These are phyloP conservation scores for Zaprionus ghesquierei DNA, from an alignment of 1,140 invertebrate species.

Conservation along the genomic window DNA sequence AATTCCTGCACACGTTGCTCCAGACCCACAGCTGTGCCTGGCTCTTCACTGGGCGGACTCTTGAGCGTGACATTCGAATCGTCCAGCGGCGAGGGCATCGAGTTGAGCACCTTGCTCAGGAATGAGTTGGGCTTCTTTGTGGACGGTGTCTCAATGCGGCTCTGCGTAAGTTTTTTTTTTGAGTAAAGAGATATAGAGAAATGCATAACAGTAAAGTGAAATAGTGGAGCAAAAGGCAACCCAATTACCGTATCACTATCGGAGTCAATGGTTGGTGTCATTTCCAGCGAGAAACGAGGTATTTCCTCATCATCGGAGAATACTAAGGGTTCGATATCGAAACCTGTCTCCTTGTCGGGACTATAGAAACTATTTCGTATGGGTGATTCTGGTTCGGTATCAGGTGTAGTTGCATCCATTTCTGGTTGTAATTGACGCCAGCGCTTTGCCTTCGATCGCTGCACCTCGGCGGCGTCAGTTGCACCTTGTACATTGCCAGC, in stretches of 20 bases:
- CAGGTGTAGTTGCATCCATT: conserved; percentile 40
- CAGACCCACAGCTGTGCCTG: conserved; percentile 26
- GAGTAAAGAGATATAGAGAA: background rate
- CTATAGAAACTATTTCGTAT: conserved; percentile 86
- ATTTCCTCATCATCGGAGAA: conserved; percentile 87
- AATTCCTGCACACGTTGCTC: conserved; percentile 83
- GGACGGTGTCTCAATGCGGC: conserved; percentile 77
- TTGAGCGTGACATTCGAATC: conserved; percentile 73
- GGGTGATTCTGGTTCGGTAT: conserved; percentile 63
- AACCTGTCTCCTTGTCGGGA: conserved; percentile 85
- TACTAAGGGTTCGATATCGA: conserved; percentile 85
- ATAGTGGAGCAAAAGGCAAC: conserved; percentile 15
- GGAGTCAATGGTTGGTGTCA: conserved; percentile 80
- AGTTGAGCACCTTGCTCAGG: conserved; percentile 63
- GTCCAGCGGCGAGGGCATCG: conserved; percentile 61
- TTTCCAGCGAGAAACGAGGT: conserved; percentile 83
- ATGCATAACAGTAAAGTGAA: conserved; percentile 13
- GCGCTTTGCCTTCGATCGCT: conserved; percentile 32
- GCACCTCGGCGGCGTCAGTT: background rate
- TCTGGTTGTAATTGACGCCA: conserved; percentile 65
- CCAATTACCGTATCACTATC: conserved; percentile 83
- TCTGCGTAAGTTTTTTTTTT: conserved; percentile 42
- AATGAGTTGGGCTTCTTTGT: conserved; percentile 72
- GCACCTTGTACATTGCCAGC: background rate
- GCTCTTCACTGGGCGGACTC: conserved; percentile 56